These are phyloP conservation scores for Rhinolophus ferrumequinum DNA, from an alignment of 2,113 vertebrate genomes.

Conservation along the genomic window DNA sequence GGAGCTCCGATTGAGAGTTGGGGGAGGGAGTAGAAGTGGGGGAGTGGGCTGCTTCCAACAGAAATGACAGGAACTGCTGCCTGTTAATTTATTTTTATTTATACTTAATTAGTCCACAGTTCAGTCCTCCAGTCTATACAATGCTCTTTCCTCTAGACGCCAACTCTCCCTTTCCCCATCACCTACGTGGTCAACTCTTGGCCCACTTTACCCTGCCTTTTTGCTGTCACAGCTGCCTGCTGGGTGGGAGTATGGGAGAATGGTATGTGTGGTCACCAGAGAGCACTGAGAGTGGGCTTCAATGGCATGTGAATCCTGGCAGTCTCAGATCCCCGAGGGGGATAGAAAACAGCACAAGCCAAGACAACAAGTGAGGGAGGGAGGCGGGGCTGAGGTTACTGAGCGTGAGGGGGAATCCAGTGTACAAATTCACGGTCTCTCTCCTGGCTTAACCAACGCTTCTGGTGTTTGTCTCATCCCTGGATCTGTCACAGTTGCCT, in stretches of 20 bases:
- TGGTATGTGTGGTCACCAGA: slow-evolving; percentile 82
- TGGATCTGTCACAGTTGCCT: neutral
- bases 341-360: slow-evolving; percentile 48
- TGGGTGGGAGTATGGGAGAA: slow-evolving; percentile 62
- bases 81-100: slow-evolving; percentile 83
- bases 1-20: neutral
- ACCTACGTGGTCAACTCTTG: neutral
- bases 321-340: slow-evolving; percentile 1
- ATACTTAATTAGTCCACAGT: slow-evolving; percentile 81
- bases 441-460: neutral
- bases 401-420: neutral
- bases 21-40: neutral
- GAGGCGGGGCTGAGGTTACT: neutral
- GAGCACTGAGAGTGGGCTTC: slow-evolving; percentile 83
- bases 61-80: slow-evolving; percentile 78
- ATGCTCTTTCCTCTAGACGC: slow-evolving; percentile 51
- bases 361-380: neutral
- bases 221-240: slow-evolving; percentile 59
- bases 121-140: slow-evolving; percentile 76
- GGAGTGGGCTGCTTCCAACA: slow-evolving; percentile 71
- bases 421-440: neutral
- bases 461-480: neutral
- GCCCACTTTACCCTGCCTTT: neutral
- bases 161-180: neutral
- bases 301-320: slow-evolving; percentile 76